Evolutionary conservation across 2,797 vertebrate species (phyloP), one percentile per base, ranked within the genome.

Genomic region (Tiaroga cobitis): DNA sequence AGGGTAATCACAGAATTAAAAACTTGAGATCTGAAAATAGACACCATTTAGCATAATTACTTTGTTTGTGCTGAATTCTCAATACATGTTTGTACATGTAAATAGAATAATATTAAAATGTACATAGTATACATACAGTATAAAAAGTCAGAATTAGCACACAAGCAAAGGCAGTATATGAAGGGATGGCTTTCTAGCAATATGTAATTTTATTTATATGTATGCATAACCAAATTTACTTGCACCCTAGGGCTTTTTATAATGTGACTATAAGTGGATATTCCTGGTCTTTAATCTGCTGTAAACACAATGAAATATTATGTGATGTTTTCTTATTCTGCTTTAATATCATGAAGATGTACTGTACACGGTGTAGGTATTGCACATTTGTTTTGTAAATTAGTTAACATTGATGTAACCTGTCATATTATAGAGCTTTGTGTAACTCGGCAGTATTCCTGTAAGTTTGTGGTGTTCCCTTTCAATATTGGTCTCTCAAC

Each of bases 81-180:
- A 19, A 63, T 63, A 19, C 37, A 61, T 24, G 32, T 19, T 32
- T 67, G 18, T 41, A 26, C 3, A 72, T 43, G 37, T 39, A 43
- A 79, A 63, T 79, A 29, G 18, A 43, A 43, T 77, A 26, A 59
- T 46, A 79, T 46, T 79, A 1, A 63, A 78, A 63, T 63, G 37
- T 63, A 77, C 3, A 59, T n/a, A 24, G 2, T 21, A 75, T 13
- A 74, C 4, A 72, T 39, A 73, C 8, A 11, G 26, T 21, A 51
- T 34, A 4, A 73, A 75, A 73, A 26, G n/a, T 10, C 15, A 72
- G 11, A 43, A 70, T 10, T 41, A 41, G n/a, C 70, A 49, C 70
- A 46, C 9, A 51, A 75, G 5, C 32, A n/a, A 37, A 15, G 1
- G 1, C 18, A 54, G 18, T 29, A 51, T 32, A 32, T 75, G 1